Conservation (phyloP, 2,113 vertebrate genomes). For the Typhlomys cinereus region DNA sequence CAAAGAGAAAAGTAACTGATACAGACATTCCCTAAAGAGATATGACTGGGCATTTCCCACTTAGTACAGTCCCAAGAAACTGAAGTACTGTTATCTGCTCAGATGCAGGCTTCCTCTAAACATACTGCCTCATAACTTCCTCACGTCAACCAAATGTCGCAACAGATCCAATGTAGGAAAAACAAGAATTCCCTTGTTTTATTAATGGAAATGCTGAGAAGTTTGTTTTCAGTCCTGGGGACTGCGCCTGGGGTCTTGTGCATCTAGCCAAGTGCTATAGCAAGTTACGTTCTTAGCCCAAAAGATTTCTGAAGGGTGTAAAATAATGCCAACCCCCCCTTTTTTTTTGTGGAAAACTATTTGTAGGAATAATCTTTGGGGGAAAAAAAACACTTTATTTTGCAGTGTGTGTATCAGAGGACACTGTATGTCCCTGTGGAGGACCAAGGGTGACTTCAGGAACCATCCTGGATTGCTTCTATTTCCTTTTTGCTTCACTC, state of each 20-base stretch:
- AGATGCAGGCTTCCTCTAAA: conserved; percentile 69
- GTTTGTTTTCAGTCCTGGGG: background rate
- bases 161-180: conserved; percentile 28
- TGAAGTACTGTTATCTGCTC: conserved; percentile 64
- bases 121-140: conserved; percentile 72
- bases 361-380: background rate
- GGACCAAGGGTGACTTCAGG: too few species aligned
- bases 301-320: background rate
- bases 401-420: too few species aligned
- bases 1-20: too few species aligned
- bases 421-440: too few species aligned
- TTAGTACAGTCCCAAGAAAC: conserved; percentile 42
- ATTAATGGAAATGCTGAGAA: background rate
- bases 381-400: too few species aligned
- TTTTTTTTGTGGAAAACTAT: conserved; percentile 17
- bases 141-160: background rate
- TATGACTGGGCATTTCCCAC: conserved; percentile 63
- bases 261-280: too few species aligned
- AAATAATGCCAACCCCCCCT: background rate
- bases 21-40: too few species aligned
- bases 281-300: background rate
- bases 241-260: background rate
- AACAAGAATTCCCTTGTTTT: background rate
- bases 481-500: too few species aligned
- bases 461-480: too few species aligned